Evolutionary conservation across 2,888 invertebrate species (phyloP).

Genomic region (Macrophya annulata): DNA sequence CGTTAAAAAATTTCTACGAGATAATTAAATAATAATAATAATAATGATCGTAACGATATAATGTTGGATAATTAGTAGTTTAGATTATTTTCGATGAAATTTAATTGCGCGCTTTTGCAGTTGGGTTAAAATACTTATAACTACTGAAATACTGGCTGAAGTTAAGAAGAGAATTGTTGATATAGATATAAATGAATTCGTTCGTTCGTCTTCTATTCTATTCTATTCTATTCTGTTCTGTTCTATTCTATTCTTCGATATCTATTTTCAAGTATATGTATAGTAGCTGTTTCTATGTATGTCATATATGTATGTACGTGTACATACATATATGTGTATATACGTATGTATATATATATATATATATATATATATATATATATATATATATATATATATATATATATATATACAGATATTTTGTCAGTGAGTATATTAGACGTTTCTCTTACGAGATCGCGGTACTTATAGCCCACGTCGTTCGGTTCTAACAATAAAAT

Average conservation of each 20-base stretch:
- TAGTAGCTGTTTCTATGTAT: background rate
- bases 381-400: background rate
- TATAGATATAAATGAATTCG: constrained; percentile 20
- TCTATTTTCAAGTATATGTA: constrained; percentile 17
- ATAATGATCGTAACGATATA: background rate
- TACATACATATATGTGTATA: background rate
- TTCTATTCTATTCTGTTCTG: background rate
- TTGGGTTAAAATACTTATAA: background rate
- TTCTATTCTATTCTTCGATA: constrained; percentile 33
- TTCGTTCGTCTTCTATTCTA: background rate
- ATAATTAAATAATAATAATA: background rate
- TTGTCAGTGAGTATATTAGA: background rate
- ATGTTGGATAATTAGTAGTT: background rate
- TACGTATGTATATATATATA: background rate
- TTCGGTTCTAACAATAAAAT: constrained; percentile 36
- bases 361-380: background rate
- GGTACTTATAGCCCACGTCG: background rate
- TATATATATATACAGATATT: background rate
- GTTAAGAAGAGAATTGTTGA: constrained; percentile 14
- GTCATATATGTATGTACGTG: no score
- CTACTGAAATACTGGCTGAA: background rate
- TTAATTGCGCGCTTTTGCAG: background rate
- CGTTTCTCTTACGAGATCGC: background rate
- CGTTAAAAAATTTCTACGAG: background rate
- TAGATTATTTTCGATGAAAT: background rate